Conservation (phyloP, 2,113 vertebrate species). For the Chionodraco myersi region DNA sequence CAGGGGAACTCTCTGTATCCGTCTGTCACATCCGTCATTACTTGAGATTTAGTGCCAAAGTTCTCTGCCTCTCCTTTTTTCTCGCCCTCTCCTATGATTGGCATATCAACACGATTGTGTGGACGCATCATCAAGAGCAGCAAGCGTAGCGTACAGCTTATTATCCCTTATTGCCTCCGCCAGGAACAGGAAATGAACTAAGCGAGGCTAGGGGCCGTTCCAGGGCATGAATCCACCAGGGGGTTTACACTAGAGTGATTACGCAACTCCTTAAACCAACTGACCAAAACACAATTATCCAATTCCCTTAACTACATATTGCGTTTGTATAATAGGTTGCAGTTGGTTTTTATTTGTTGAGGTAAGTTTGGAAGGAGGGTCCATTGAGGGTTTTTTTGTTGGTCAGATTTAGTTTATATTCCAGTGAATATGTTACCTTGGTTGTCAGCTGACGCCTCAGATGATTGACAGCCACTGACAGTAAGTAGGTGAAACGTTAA, state of each 20-base stretch:
- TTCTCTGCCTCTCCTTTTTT: conserved; percentile 23
- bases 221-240: conserved; percentile 60
- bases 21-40: conserved; percentile 33
- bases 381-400: not conserved
- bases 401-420: not conserved
- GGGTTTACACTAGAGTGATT: conserved; percentile 67
- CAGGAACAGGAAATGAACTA: conserved; percentile 82
- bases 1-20: conserved; percentile 13
- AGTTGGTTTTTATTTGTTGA: conserved; percentile 61
- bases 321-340: conserved; percentile 59
- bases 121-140: conserved; percentile 65
- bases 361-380: conserved; percentile 17
- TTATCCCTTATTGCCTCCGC: conserved; percentile 77
- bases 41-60: conserved; percentile 18
- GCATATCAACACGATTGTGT: conserved; percentile 51
- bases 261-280: conserved; percentile 65
- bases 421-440: conserved; percentile 18
- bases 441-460: conserved; percentile 18
- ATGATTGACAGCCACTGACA: conserved; percentile 32
- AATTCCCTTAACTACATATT: conserved; percentile 63
- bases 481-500: conserved; percentile 8
- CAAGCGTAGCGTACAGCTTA: conserved; percentile 62
- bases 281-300: conserved; percentile 76
- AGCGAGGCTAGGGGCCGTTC: conserved; percentile 62
- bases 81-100: conserved; percentile 45